These are phyloP conservation scores for Avahi laniger DNA, from an alignment of 2,797 vertebrate genomes.

Conservation along the genomic window DNA sequence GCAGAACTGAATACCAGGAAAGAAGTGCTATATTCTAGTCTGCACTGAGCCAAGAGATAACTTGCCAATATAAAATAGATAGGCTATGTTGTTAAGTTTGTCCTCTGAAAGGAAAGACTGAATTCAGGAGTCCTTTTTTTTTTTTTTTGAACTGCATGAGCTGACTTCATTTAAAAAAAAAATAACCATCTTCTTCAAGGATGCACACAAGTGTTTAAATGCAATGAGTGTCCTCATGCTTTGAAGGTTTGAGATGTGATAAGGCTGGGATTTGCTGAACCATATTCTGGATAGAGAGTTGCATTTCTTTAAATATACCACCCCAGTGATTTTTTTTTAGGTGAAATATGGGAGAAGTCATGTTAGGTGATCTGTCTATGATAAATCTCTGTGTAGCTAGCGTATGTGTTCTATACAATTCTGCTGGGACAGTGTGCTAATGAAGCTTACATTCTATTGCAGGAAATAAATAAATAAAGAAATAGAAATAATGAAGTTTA, in stretches of 20 bases:
- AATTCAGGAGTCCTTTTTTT: neutral
- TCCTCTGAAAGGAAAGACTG: constrained; percentile 31
- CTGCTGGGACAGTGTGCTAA: neutral
- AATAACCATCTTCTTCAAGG: neutral
- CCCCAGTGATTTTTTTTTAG: neutral
- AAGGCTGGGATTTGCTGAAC: neutral
- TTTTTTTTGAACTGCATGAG: neutral
- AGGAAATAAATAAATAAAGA: neutral
- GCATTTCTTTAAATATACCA: neutral
- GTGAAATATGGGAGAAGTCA: neutral
- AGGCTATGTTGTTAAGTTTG: neutral
- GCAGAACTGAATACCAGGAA: neutral
- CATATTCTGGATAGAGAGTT: neutral
- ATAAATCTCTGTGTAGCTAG: neutral
- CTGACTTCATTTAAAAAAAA: neutral
- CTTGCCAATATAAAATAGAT: neutral
- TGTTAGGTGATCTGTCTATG: neutral
- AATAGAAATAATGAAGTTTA: neutral
- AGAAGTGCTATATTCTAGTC: neutral
- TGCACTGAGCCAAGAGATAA: neutral
- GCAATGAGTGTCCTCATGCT: neutral
- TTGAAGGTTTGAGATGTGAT: neutral
- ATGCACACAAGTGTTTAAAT: constrained; percentile 7
- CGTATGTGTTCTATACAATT: neutral
- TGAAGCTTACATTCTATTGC: neutral